Percentiles rank a stretch among this genome's conserved stretches.
phyloP scores from a whole-genome alignment of 2,797 vertebrate genomes.

The Darevskia nairensis region DNA sequence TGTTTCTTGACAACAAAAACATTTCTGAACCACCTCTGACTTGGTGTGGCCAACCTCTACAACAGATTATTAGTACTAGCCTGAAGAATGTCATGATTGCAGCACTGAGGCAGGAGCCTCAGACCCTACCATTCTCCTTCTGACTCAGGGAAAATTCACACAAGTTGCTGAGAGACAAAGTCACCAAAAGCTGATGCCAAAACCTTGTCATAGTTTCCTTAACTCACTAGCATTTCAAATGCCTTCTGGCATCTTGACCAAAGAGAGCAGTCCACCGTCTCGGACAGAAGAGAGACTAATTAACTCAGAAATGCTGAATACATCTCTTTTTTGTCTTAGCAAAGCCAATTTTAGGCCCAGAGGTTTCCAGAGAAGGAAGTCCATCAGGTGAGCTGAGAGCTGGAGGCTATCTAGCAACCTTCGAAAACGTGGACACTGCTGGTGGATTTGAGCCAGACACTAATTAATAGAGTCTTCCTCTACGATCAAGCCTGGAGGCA shows the following conservation, averaged over 20 bases:
- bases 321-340: constrained; percentile 7
- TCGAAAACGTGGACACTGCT: not conserved
- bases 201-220: not conserved
- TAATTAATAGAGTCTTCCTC: constrained; percentile 10
- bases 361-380: constrained; percentile 11
- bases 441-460: not conserved
- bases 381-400: not conserved
- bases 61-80: not conserved
- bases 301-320: not conserved
- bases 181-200: not conserved
- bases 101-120: not conserved
- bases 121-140: not conserved
- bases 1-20: not conserved
- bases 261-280: not conserved
- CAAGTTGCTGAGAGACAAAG: not conserved
- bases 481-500: not conserved
- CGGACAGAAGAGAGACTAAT: not conserved
- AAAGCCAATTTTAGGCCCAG: not conserved
- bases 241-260: not conserved
- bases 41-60: not conserved
- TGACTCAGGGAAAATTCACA: not conserved
- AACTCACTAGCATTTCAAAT: not conserved
- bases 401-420: not conserved
- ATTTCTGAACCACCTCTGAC: not conserved
- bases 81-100: not conserved